Percentiles rank a stretch among this genome's conserved stretches.
These are phyloP conservation scores for Acromyrmex echinatior DNA, from an alignment of 1,140 invertebrate genomes.

Conservation along the genomic window DNA sequence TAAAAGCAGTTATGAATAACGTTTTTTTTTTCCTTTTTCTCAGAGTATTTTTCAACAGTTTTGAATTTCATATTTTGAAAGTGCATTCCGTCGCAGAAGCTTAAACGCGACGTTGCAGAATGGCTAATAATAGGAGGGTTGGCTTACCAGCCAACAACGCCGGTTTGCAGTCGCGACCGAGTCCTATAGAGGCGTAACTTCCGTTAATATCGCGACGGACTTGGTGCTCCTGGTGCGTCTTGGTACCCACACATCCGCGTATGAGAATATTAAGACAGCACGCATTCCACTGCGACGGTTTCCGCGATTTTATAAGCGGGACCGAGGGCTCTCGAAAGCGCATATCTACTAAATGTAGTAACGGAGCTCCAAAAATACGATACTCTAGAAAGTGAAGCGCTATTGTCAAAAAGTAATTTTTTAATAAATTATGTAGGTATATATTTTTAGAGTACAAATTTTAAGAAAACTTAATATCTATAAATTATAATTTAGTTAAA, in stretches of 20 bases:
- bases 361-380: background rate
- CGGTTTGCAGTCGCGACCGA: constrained; percentile 65
- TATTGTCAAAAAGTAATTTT: background rate
- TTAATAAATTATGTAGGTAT: background rate
- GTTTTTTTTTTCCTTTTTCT: background rate
- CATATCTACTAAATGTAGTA: background rate
- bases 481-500: background rate
- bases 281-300: constrained; percentile 28
- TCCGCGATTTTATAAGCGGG: constrained; percentile 38
- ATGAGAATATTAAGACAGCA: constrained; percentile 45
- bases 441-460: background rate
- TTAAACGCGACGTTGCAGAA: constrained; percentile 81
- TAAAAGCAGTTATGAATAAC: background rate
- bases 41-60: constrained; percentile 65
- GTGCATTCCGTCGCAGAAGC: constrained; percentile 77
- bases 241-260: constrained; percentile 33
- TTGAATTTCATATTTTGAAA: constrained; percentile 80
- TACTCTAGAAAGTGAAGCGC: background rate
- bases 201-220: constrained; percentile 73
- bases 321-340: background rate
- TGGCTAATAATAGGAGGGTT: constrained; percentile 84
- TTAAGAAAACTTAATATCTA: background rate
- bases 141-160: constrained; percentile 79
- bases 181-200: constrained; percentile 76
- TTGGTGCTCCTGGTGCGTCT: constrained; percentile 32